These are phyloP conservation scores for Xestia ashworthii DNA, from an alignment of 2,888 invertebrate species.

Conservation along the genomic window DNA sequence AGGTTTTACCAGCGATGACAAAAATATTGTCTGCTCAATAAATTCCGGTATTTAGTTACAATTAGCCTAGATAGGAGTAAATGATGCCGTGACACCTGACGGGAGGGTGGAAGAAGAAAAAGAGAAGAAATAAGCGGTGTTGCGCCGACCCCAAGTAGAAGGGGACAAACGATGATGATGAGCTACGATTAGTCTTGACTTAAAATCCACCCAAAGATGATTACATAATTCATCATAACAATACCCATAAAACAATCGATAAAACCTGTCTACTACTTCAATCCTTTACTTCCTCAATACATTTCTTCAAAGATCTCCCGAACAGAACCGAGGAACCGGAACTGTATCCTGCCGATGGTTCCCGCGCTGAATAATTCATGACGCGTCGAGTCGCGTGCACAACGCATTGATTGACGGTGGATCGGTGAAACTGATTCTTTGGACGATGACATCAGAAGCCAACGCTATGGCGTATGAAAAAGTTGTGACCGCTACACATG, in stretches of 20 bases:
- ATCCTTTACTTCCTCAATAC: slow-evolving; percentile 48
- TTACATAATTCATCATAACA: slow-evolving; percentile 22
- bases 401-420: slow-evolving; percentile 67
- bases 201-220: not conserved
- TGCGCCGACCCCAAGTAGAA: too few relatives aligned
- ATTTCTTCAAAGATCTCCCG: slow-evolving; percentile 36
- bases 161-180: too few relatives aligned
- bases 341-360: slow-evolving; percentile 84
- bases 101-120: too few relatives aligned
- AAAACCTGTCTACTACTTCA: slow-evolving; percentile 14
- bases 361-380: slow-evolving; percentile 84
- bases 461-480: slow-evolving; percentile 25
- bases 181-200: not conserved
- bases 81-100: too few relatives aligned
- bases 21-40: too few relatives aligned
- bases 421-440: slow-evolving; percentile 71
- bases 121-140: too few relatives aligned
- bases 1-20: too few relatives aligned
- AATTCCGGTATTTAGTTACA: not conserved
- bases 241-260: slow-evolving; percentile 1
- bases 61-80: not conserved
- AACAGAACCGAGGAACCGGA: slow-evolving; percentile 80
- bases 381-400: slow-evolving; percentile 71
- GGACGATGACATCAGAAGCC: slow-evolving; percentile 68
- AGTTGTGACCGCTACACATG: slow-evolving; percentile 21